phyloP scores from a whole-genome alignment of 2,113 vertebrate genomes.

The Apteryx mantelli region DNA sequence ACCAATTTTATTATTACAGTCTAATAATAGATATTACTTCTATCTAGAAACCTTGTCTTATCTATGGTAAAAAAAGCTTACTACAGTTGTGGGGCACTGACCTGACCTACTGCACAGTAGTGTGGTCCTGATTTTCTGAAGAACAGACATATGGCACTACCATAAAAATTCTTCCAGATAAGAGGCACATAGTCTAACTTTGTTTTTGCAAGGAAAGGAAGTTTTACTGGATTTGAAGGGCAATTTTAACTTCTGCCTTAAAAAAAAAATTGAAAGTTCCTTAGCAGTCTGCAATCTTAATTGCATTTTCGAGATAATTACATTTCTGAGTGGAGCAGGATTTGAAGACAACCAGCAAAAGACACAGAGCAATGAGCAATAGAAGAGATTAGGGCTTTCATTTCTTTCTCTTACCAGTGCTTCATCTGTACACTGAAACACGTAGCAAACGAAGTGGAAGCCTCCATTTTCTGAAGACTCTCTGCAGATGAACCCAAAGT shows the following conservation, averaged over 20 bases:
- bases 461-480: conserved; percentile 88
- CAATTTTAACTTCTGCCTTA: not conserved
- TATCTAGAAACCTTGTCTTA: not conserved
- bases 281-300: not conserved
- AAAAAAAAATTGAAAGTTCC: not conserved
- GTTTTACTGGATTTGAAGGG: not conserved
- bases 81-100: not conserved
- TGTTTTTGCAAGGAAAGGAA: not conserved
- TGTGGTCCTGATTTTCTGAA: not conserved
- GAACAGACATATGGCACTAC: not conserved
- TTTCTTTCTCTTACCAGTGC: conserved; percentile 86
- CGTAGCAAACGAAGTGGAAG: conserved; percentile 94
- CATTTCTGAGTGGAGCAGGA: not conserved
- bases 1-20: not conserved
- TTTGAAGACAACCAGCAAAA: not conserved
- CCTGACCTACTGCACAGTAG: not conserved
- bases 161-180: not conserved
- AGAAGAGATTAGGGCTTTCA: not conserved
- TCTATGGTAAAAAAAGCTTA: not conserved
- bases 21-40: not conserved
- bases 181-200: not conserved
- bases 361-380: not conserved
- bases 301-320: not conserved
- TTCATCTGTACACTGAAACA: conserved; percentile 96
- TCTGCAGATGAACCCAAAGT: conserved; percentile 98